A percentile compares a stretch with the other conserved stretches of the same genome.
Conservation (phyloP, 2,888 invertebrate genomes). For the Agrochola lota region DNA sequence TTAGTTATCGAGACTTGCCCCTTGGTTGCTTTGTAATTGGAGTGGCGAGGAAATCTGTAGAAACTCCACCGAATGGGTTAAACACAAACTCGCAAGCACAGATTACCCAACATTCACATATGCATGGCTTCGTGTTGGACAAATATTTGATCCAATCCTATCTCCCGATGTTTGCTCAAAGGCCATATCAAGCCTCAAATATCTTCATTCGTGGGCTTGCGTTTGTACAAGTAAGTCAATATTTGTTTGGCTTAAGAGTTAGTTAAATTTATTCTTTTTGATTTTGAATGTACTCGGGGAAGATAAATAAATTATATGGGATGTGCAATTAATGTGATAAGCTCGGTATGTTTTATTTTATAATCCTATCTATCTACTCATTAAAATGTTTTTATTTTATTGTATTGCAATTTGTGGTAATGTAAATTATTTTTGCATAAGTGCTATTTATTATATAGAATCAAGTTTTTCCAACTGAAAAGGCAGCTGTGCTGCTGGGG, state of each 20-base stretch:
- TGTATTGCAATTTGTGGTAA: too few species aligned
- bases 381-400: too few species aligned
- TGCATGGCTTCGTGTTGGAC: slow-evolving; percentile 63
- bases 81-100: slow-evolving; percentile 44
- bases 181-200: slow-evolving; percentile 68
- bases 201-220: slow-evolving; percentile 68
- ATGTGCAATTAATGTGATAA: not conserved
- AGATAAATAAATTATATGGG: not conserved
- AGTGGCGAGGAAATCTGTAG: slow-evolving; percentile 26
- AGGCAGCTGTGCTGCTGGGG: too few species aligned
- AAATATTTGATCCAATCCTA: slow-evolving; percentile 75
- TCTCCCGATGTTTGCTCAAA: slow-evolving; percentile 68
- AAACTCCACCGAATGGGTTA: slow-evolving; percentile 26
- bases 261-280: not conserved
- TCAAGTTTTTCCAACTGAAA: too few species aligned
- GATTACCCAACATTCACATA: slow-evolving; percentile 63
- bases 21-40: slow-evolving; percentile 36
- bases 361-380: too few species aligned
- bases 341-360: not conserved
- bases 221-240: slow-evolving; percentile 62
- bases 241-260: slow-evolving; percentile 34
- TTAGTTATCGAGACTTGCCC: not conserved
- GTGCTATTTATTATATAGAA: too few species aligned
- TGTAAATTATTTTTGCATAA: too few species aligned
- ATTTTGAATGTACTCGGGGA: not conserved